Percentiles rank a stretch among this genome's conserved stretches.
phyloP scores from a whole-genome alignment of 2,797 vertebrate species.

The Dermochelys coriacea region DNA sequence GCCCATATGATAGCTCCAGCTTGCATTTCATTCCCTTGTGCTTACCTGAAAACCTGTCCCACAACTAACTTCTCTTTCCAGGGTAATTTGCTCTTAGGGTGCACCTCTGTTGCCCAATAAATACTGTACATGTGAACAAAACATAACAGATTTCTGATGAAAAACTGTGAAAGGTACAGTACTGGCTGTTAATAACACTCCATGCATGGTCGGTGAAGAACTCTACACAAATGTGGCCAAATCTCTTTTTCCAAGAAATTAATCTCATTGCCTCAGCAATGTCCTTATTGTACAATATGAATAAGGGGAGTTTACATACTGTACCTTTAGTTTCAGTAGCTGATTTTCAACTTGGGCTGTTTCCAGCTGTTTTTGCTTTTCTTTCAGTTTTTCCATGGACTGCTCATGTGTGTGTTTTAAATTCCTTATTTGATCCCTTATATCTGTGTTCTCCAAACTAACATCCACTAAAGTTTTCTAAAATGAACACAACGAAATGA shows the following conservation, averaged over 20 bases:
- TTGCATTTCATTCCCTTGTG: neutral
- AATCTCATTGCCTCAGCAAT: neutral
- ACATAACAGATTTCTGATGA: neutral
- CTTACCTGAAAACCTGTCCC: neutral
- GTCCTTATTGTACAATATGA: neutral
- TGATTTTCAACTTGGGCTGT: conserved; percentile 89
- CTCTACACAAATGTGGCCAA: neutral
- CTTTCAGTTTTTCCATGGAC: conserved; percentile 88
- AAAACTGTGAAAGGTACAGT: neutral
- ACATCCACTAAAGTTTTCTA: conserved; percentile 95
- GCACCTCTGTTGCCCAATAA: neutral
- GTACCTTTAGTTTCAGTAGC: conserved; percentile 91
- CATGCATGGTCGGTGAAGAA: neutral
- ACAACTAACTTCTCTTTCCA: neutral
- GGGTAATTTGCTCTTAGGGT: neutral
- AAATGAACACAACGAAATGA: conserved; percentile 1
- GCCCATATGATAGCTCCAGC: neutral
- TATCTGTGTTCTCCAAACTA: conserved; percentile 87
- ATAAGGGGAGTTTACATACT: neutral
- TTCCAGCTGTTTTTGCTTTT: conserved; percentile 89
- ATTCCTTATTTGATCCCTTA: conserved; percentile 86
- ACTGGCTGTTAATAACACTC: neutral
- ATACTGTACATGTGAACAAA: neutral
- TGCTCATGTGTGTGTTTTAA: conserved; percentile 86
- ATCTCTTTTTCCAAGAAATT: neutral